These are phyloP conservation scores for Chloropsis hardwickii DNA, from an alignment of 2,113 vertebrate genomes.

Conservation along the genomic window DNA sequence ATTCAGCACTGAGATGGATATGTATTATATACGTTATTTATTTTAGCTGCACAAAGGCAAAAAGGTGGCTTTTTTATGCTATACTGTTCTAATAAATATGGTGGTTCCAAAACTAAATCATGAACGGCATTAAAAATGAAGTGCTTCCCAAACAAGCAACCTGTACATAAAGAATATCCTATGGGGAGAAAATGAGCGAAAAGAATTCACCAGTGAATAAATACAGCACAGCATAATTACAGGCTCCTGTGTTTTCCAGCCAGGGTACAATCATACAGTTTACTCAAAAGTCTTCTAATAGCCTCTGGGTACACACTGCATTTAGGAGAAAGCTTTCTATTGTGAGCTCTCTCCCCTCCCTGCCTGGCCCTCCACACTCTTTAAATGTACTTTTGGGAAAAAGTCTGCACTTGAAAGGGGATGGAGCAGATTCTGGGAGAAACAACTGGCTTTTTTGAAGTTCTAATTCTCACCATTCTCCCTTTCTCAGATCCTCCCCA, in stretches of 20 bases:
- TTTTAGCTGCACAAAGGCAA: slow-evolving; percentile 63
- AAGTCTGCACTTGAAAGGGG: not conserved
- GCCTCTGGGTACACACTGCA: slow-evolving; percentile 28
- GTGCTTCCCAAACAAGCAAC: slow-evolving; percentile 29
- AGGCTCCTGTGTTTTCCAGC: slow-evolving; percentile 22
- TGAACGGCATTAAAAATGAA: slow-evolving; percentile 55
- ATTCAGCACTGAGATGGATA: slow-evolving; percentile 18
- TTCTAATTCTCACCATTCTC: slow-evolving; percentile 1
- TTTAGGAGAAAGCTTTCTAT: slow-evolving; percentile 27
- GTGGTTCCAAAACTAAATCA: slow-evolving; percentile 49
- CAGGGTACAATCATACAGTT: slow-evolving; percentile 37
- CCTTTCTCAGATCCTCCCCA: not conserved
- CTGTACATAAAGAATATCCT: slow-evolving; percentile 44
- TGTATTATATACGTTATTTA: slow-evolving; percentile 65
- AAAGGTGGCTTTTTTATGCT: slow-evolving; percentile 51
- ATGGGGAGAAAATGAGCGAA: not conserved
- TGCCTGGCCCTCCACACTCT: not conserved
- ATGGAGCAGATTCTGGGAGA: not conserved
- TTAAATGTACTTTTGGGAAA: slow-evolving; percentile 22
- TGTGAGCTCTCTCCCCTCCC: not conserved
- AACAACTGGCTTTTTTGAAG: slow-evolving; percentile 10
- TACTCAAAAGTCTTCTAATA: slow-evolving; percentile 43
- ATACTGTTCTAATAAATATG: slow-evolving; percentile 54
- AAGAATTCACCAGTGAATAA: slow-evolving; percentile 54
- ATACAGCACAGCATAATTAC: slow-evolving; percentile 46